Percentiles rank a stretch among this genome's conserved stretches.
Conservation (phyloP, 2,113 vertebrate genomes). For the Orthochromis malagaraziensis region DNA sequence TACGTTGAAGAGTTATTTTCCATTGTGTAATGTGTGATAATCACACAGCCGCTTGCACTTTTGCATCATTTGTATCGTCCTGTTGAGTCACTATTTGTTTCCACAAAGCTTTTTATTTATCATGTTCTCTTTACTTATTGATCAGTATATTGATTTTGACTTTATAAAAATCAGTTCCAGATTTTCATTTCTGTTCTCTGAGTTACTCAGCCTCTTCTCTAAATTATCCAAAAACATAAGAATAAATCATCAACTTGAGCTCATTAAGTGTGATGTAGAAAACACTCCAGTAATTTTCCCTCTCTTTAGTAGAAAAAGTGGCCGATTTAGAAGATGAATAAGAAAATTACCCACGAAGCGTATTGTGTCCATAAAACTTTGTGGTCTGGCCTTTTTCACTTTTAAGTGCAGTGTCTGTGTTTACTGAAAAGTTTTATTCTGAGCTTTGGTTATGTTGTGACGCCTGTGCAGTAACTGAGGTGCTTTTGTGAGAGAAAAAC, state of each 20-base stretch:
- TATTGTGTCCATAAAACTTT: conserved; percentile 30
- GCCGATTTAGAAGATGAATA: neutral
- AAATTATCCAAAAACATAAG: neutral
- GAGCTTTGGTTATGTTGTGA: neutral
- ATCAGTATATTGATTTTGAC: neutral
- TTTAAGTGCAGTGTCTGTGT: conserved; percentile 46
- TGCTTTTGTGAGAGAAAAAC: conserved; percentile 4
- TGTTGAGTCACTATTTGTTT: neutral
- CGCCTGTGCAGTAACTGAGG: neutral
- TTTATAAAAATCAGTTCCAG: neutral
- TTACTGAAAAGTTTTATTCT: conserved; percentile 27
- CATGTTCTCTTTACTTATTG: neutral
- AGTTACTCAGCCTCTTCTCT: neutral
- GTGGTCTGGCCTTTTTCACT: conserved; percentile 55
- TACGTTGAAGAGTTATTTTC: neutral
- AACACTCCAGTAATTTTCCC: neutral
- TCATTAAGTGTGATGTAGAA: neutral
- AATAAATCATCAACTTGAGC: neutral
- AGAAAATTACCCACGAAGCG: neutral
- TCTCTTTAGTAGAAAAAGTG: neutral
- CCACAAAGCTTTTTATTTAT: neutral
- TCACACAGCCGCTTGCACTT: neutral
- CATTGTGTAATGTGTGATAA: neutral
- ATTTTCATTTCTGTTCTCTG: neutral
- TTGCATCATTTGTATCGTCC: neutral